A percentile compares a stretch with the other conserved stretches of the same genome.
phyloP scores from a whole-genome alignment of 2,797 vertebrate species.

The Fistularia tabacaria region DNA sequence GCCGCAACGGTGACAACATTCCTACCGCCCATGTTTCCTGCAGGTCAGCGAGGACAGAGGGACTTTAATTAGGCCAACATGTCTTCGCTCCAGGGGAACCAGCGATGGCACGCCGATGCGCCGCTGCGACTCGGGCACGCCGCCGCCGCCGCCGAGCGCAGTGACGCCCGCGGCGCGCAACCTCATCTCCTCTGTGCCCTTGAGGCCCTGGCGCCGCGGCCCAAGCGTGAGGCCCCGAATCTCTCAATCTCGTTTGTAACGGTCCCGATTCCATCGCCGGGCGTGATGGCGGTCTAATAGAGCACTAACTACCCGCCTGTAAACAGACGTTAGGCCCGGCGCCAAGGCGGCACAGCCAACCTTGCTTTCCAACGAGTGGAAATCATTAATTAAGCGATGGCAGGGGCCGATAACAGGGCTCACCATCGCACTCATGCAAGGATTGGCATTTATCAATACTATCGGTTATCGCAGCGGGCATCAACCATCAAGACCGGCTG shows the following conservation, averaged over 20 bases:
- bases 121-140: slow-evolving; percentile 36
- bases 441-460: too few species aligned
- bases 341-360: slow-evolving; percentile 40
- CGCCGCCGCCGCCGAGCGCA: slow-evolving; percentile 44
- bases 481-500: too few species aligned
- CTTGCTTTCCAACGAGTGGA: slow-evolving; percentile 3
- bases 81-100: slow-evolving; percentile 55
- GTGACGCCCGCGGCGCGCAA: slow-evolving; percentile 34
- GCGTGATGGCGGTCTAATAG: slow-evolving; percentile 64
- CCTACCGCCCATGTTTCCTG: slow-evolving; percentile 40
- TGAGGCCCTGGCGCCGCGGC: slow-evolving; percentile 36
- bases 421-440: too few species aligned
- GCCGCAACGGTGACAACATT: slow-evolving; percentile 40
- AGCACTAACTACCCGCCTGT: slow-evolving; percentile 51
- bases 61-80: slow-evolving; percentile 72
- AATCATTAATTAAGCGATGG: too few species aligned
- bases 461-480: too few species aligned
- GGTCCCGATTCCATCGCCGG: slow-evolving; percentile 55
- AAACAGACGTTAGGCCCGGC: slow-evolving; percentile 57
- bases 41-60: slow-evolving; percentile 47
- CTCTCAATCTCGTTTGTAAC: slow-evolving; percentile 59
- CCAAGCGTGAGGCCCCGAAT: slow-evolving; percentile 52
- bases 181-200: slow-evolving; percentile 48
- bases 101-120: slow-evolving; percentile 54
- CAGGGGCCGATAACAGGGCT: too few species aligned